phyloP scores from a whole-genome alignment of 2,888 invertebrate species.

The Metallyticus violacea region DNA sequence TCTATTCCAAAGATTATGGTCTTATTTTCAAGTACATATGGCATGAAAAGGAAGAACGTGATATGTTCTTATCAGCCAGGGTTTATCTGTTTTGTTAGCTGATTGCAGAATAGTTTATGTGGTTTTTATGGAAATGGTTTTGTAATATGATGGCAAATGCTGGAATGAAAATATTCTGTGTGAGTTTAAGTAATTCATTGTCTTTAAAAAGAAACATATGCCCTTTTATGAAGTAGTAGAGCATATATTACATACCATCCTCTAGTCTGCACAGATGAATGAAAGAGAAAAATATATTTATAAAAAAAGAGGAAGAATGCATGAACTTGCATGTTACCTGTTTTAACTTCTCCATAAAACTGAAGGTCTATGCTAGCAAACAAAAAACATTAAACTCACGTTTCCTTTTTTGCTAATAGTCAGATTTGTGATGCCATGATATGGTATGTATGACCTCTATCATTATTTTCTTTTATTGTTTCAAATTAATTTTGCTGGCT shows the following conservation, averaged over 20 bases:
- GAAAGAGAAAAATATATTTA: background rate
- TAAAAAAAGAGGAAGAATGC: background rate
- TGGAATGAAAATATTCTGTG: too few species aligned
- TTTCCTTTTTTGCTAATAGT: constrained; percentile 10
- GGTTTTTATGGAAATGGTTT: too few species aligned
- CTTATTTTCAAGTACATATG: too few species aligned
- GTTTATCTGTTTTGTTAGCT: too few species aligned
- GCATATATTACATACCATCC: background rate
- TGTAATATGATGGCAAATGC: too few species aligned
- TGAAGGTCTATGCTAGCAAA: background rate
- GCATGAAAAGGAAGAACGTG: too few species aligned
- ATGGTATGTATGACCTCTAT: background rate
- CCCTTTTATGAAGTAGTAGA: background rate
- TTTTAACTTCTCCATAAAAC: background rate
- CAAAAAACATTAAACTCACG: constrained; percentile 5
- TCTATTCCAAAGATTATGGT: too few species aligned
- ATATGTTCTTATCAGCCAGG: too few species aligned
- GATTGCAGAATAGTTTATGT: too few species aligned
- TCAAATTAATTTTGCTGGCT: background rate
- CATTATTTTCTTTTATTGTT: background rate
- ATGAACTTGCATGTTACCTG: background rate
- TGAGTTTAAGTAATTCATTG: background rate
- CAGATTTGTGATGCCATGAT: background rate
- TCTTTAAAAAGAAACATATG: background rate
- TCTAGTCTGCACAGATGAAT: background rate